Evolutionary conservation across 2,113 vertebrate species (phyloP), one percentile per base, ranked within the genome.

Genomic region (Sebastes fasciatus): DNA sequence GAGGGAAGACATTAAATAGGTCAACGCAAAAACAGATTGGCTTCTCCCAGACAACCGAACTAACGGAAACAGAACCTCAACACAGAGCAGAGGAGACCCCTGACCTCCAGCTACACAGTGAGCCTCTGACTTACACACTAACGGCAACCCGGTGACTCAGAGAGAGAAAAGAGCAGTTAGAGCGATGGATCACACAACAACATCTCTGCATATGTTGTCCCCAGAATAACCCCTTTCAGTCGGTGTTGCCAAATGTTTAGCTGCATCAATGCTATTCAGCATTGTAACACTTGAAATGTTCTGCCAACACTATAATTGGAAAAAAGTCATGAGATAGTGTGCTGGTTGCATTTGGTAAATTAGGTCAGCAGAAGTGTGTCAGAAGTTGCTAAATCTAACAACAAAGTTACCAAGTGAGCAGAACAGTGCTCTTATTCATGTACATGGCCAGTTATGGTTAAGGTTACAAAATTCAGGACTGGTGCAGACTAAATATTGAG

Each of bases 1-100:
- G 43, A 88, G 86, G 9, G 73, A 83, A 84, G 68, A 81, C 52
- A 63, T 85, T 84, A 94, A 90, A 91, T 86, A 88, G 94, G 93
- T 93, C 93, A 93, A 54, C 2, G 19, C 34, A 34, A 71, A 69
- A 87, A 88, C 70, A 65, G 82, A 86, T 67, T 6, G 80, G 78
- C 73, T 91, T 93, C 89, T 87, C 83, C 85, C 52, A 82, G 87
- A 64, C 88, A 91, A 91, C 91, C 4, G 1, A 75, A 86, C 69
- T 83, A 83, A 80, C 14, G 70, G 76, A 84, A 84, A 88, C 74
- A 57, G 86, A 74, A 87, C 57, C 74, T 69, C 74, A 23, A 55
- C 52, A 17, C 26, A 63, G 21, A 81, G 62, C 23, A 80, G 67
- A 61, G 63, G 40, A 62, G 49, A 71, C 84, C 72, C 67, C 62